These are phyloP conservation scores for Ammospiza maritima DNA, from an alignment of 2,797 vertebrate genomes.

Conservation along the genomic window DNA sequence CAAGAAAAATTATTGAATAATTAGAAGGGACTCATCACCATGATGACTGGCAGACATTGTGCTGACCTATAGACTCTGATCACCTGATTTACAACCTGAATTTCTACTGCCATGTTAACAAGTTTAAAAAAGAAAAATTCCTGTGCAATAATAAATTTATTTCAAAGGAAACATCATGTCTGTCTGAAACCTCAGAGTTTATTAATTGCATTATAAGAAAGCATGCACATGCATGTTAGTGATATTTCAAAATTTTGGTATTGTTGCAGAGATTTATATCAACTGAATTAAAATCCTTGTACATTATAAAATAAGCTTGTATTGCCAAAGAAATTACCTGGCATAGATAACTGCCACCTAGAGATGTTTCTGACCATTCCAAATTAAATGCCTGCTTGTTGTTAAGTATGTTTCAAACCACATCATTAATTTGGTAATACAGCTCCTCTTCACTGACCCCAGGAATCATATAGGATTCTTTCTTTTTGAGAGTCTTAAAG, in stretches of 20 bases:
- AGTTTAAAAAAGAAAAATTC: background rate
- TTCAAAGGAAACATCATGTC: background rate
- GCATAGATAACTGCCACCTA: background rate
- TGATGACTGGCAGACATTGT: background rate
- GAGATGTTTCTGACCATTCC: background rate
- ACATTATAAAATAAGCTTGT: background rate
- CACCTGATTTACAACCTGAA: background rate
- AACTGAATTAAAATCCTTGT: background rate
- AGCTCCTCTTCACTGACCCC: background rate
- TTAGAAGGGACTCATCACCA: background rate
- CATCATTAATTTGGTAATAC: background rate
- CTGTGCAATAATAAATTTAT: background rate
- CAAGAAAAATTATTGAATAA: background rate
- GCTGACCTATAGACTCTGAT: background rate
- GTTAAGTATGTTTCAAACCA: conserved; percentile 6
- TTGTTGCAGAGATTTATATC: background rate
- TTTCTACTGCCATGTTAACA: background rate
- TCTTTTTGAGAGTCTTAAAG: conserved; percentile 28
- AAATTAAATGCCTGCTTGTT: conserved; percentile 43
- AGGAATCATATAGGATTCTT: conserved; percentile 4
- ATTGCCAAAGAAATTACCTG: background rate
- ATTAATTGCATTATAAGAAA: background rate
- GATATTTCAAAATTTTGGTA: background rate
- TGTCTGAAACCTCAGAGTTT: background rate
- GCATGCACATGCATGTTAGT: background rate